phyloP scores from a whole-genome alignment of 2,113 vertebrate genomes.

The Oxyruncus cristatus region DNA sequence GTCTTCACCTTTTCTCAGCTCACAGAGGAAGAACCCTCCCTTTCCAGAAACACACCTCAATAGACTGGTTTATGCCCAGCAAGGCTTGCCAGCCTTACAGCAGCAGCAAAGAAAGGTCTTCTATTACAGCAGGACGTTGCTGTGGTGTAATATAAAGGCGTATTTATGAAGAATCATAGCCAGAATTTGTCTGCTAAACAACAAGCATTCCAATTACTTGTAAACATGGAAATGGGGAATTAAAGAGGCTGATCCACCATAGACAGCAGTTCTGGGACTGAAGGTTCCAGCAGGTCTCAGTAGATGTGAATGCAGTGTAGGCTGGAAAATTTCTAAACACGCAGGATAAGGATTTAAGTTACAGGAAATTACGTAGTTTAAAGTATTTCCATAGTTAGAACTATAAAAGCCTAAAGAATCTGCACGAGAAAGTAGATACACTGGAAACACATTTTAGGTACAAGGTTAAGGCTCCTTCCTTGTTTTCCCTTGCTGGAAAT shows the following conservation, averaged over 20 bases:
- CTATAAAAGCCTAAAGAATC: not conserved
- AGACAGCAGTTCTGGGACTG: not conserved
- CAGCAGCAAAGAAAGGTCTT: not conserved
- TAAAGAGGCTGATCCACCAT: not conserved
- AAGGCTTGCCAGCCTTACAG: not conserved
- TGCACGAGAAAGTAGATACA: not conserved
- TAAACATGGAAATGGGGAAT: not conserved
- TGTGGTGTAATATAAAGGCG: not conserved
- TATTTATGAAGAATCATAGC: not conserved
- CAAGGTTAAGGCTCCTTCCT: not conserved
- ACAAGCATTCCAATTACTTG: not conserved
- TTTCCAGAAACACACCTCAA: slow-evolving; percentile 34
- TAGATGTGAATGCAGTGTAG: not conserved
- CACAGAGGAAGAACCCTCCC: not conserved
- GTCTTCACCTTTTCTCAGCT: not conserved
- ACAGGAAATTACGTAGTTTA: not conserved
- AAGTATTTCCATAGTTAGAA: not conserved
- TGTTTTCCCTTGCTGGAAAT: not conserved
- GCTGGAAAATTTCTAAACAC: not conserved
- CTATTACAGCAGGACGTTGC: not conserved
- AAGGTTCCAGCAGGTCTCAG: not conserved
- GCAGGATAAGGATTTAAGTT: not conserved
- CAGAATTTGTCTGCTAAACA: not conserved
- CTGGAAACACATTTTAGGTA: not conserved
- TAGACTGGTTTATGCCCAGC: not conserved